Base-by-base conservation (phyloP, 2,888 invertebrate genomes). In the Seira musarum region DNA sequence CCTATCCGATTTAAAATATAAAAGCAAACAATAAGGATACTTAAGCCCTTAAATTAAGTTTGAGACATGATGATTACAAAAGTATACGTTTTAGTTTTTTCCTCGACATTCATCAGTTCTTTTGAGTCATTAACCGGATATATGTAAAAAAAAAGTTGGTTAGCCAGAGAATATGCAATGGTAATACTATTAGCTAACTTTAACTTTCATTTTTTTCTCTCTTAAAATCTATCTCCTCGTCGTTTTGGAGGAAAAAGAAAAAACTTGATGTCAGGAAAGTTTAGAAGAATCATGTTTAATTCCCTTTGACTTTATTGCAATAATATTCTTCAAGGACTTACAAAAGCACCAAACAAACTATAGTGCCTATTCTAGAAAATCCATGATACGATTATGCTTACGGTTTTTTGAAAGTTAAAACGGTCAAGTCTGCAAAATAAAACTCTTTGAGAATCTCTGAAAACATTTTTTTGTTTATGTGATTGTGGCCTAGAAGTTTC, bases 1-100 rank as follows among this genome's bases (percentile, higher is more conserved):
- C 2, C 2, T n/a, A 49, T 49, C 2, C 49, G 49, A 49, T n/a
- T 49, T 2, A 49, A 49, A 49, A n/a, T 13, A 49, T n/a, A 65
- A 64, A 25, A 65, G 64, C 30, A 15, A 72, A 65, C 72, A 72
- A 65, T 65, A 17, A 60, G 66, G 66, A 21, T 22, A 60, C 60
- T 67, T 66, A 75, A 68, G 67, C 49, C 61, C 15, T 24, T 61
- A 75, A 75, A 75, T 75, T 67, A 68, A 61, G 60, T 57, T 74
- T 66, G 61, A 46, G 22, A 22, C 57, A 66, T 57, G 67, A 57
- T 57, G 66, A 74, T 53, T 15, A 53, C 24, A 22, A 24, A 30
- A 21, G 24, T 73, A 53, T 49, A 49, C 49, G 49, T 60, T 60
- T 60, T 60, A 8, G 6, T 60, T 21, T 19, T 60, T 6, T 21